A percentile compares a stretch with the other conserved stretches of the same genome.
Conservation (phyloP, 2,797 vertebrate genomes). For the Peromyscus nudipes region DNA sequence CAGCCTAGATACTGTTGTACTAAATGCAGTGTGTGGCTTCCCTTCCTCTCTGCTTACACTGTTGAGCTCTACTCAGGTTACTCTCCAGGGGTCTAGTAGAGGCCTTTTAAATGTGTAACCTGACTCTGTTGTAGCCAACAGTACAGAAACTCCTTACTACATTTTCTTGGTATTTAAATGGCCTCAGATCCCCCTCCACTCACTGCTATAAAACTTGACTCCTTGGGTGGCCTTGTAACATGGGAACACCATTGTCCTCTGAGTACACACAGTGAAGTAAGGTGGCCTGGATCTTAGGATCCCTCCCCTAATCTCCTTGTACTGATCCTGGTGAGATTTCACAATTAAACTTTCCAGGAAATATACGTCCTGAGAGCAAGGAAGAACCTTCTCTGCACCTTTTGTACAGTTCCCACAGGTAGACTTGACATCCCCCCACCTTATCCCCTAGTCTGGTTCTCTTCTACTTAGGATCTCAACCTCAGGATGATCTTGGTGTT, state of each 20-base stretch:
- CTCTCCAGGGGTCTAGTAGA: background rate
- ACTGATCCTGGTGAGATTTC: background rate
- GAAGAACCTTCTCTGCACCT: background rate
- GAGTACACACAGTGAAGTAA: background rate
- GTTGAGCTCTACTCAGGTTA: background rate
- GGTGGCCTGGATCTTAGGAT: background rate
- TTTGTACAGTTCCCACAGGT: background rate
- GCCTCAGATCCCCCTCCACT: too few species aligned
- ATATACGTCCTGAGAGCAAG: background rate
- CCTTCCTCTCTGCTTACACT: background rate
- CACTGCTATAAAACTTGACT: background rate
- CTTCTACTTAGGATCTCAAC: background rate
- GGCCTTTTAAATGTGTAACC: background rate
- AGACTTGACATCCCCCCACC: background rate
- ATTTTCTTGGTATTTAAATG: background rate
- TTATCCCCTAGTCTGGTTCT: background rate
- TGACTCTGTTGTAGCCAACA: background rate
- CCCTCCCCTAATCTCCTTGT: background rate
- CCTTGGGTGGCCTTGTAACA: background rate
- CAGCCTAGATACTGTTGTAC: background rate
- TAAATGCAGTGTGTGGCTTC: background rate
- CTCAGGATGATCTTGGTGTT: background rate
- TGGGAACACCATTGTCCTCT: background rate
- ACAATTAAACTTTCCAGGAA: background rate
- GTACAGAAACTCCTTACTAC: background rate